Evolutionary conservation across 2,797 vertebrate species (phyloP).

Genomic region (Acestrorhynchus altus): DNA sequence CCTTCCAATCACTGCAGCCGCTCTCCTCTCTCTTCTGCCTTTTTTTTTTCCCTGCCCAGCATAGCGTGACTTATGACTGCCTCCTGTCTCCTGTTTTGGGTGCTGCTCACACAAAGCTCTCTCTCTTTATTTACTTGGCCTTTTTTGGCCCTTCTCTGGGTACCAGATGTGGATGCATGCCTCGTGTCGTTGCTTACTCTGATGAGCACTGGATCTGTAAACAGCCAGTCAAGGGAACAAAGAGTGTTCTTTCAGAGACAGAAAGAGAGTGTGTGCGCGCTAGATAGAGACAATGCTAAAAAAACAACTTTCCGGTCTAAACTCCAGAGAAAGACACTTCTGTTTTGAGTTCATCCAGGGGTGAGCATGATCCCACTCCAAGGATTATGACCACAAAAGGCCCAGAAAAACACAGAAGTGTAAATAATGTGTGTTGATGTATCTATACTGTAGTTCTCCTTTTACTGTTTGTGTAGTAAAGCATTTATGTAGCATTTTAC

Average conservation of each 20-base stretch:
- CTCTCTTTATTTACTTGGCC: slow-evolving; percentile 3
- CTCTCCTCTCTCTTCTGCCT: neutral
- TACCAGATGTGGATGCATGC: slow-evolving; percentile 20
- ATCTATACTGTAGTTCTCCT: neutral
- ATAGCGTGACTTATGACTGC: slow-evolving; percentile 10
- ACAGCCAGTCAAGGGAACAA: slow-evolving; percentile 10
- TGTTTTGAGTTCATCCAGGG: slow-evolving; percentile 11
- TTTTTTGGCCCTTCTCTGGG: slow-evolving; percentile 15
- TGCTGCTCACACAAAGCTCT: neutral
- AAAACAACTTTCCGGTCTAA: neutral
- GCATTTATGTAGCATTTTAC: too few relatives aligned
- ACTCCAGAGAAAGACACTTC: neutral
- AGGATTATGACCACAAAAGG: neutral
- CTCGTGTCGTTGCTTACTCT: slow-evolving; percentile 19
- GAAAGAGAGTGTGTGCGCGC: neutral
- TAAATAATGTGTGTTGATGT: neutral
- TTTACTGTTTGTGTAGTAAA: too few relatives aligned
- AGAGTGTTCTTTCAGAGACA: neutral
- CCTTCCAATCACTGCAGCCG: slow-evolving; percentile 17
- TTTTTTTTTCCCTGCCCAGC: neutral
- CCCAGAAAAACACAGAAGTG: neutral
- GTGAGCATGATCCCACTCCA: neutral
- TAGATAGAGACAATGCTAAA: neutral
- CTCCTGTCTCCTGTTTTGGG: neutral
- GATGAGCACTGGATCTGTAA: slow-evolving; percentile 17